Evolutionary conservation across 2,113 vertebrate species (phyloP).

Genomic region (Choloepus hoffmanni): DNA sequence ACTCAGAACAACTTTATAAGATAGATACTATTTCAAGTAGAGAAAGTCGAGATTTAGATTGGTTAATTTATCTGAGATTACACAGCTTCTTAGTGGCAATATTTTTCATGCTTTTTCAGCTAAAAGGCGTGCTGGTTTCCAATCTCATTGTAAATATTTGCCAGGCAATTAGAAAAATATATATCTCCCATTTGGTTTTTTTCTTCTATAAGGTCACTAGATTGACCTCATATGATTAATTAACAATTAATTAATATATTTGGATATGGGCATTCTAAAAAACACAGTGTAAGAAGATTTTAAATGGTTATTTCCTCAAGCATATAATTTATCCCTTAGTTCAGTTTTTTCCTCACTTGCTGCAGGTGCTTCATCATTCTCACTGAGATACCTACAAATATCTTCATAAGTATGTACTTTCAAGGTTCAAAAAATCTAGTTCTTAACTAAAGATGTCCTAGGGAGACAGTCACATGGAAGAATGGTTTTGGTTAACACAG

Average conservation of each 20-base stretch:
- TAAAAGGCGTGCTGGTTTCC: neutral
- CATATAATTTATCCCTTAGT: neutral
- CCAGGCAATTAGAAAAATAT: neutral
- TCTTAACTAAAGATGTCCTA: neutral
- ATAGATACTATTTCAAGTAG: neutral
- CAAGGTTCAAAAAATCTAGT: neutral
- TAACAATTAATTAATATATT: neutral
- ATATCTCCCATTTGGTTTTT: neutral
- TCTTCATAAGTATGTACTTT: conserved; percentile 14
- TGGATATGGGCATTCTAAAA: neutral
- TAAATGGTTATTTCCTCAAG: neutral
- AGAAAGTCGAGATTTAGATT: conserved; percentile 8
- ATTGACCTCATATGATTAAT: neutral
- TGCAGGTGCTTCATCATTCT: neutral
- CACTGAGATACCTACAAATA: neutral
- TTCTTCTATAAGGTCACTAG: neutral
- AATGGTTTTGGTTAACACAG: conserved; percentile 7
- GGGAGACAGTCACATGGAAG: neutral
- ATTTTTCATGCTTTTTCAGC: neutral
- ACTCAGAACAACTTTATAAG: neutral
- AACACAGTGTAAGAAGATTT: neutral
- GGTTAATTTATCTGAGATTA: neutral
- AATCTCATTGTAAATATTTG: neutral
- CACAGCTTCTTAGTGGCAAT: neutral
- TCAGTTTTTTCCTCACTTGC: neutral